Conservation (phyloP, 1,140 invertebrate genomes). For the Zaprionus tsacasi region DNA sequence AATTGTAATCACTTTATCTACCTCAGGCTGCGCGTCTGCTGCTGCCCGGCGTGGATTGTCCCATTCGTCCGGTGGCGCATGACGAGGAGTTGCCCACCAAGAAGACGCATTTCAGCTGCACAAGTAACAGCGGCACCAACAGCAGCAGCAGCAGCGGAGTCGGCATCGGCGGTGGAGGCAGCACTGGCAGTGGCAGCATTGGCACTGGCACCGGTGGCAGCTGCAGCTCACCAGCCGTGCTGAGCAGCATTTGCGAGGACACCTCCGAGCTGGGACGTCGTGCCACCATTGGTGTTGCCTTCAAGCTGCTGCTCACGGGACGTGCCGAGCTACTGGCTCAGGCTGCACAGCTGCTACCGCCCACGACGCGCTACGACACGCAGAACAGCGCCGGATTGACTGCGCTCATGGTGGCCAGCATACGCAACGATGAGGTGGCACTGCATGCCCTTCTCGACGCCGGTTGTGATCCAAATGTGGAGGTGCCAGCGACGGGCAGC, state of each 20-base stretch:
- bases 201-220: conserved; percentile 48
- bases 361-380: conserved; percentile 89
- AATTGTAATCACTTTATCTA: not conserved
- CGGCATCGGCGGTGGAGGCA: conserved; percentile 9
- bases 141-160: conserved; percentile 4
- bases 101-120: conserved; percentile 62
- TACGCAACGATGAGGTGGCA: conserved; percentile 91
- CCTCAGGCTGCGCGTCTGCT: conserved; percentile 92
- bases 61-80: conserved; percentile 88
- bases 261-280: conserved; percentile 84
- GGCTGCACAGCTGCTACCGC: conserved; percentile 90
- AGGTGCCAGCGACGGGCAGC: conserved; percentile 86
- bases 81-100: conserved; percentile 85
- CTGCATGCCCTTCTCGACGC: conserved; percentile 90
- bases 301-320: conserved; percentile 91
- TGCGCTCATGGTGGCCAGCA: conserved; percentile 91
- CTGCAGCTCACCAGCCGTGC: conserved; percentile 50
- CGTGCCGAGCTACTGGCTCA: conserved; percentile 91
- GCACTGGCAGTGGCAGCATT: conserved; percentile 25
- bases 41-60: conserved; percentile 94
- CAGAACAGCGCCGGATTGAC: conserved; percentile 92
- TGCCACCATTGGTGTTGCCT: conserved; percentile 91
- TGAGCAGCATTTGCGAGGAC: conserved; percentile 67
- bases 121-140: conserved; percentile 15
- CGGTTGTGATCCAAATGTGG: conserved; percentile 90